phyloP scores from a whole-genome alignment of 2,797 vertebrate genomes.

The Falco naumanni region DNA sequence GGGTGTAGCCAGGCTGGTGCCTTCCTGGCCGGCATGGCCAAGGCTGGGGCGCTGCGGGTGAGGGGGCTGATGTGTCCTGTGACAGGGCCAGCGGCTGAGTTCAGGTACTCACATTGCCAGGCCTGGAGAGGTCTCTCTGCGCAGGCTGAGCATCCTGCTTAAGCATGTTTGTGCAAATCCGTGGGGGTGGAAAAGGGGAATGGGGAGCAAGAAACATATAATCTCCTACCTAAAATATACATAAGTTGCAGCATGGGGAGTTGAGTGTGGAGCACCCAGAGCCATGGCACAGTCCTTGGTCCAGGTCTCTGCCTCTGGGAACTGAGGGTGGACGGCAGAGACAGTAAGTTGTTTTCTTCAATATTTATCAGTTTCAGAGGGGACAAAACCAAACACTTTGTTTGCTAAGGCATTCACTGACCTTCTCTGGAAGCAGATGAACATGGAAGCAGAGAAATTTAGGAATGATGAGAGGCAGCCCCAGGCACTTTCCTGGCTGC shows the following conservation, averaged over 20 bases:
- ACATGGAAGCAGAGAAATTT: not conserved
- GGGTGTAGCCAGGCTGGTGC: not conserved
- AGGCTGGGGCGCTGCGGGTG: not conserved
- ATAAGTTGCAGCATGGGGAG: not conserved
- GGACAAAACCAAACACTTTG: not conserved
- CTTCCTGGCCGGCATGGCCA: accelerated
- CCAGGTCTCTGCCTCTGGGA: not conserved
- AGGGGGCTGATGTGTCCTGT: not conserved
- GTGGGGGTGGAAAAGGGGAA: accelerated
- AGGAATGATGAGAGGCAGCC: not conserved
- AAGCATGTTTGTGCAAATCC: not conserved
- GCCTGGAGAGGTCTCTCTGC: not conserved
- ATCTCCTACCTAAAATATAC: not conserved
- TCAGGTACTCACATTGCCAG: not conserved
- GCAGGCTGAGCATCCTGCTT: not conserved
- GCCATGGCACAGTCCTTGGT: accelerated
- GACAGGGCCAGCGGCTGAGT: not conserved
- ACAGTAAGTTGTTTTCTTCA: not conserved
- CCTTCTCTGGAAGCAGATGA: not conserved
- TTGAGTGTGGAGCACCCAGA: not conserved
- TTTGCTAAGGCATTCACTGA: not conserved
- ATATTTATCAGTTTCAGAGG: not conserved
- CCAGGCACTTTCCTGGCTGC: not conserved
- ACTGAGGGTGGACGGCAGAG: not conserved
- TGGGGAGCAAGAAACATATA: not conserved